Evolutionary conservation across 2,888 invertebrate species (phyloP).

Genomic region (Drosophila sordidapex): DNA sequence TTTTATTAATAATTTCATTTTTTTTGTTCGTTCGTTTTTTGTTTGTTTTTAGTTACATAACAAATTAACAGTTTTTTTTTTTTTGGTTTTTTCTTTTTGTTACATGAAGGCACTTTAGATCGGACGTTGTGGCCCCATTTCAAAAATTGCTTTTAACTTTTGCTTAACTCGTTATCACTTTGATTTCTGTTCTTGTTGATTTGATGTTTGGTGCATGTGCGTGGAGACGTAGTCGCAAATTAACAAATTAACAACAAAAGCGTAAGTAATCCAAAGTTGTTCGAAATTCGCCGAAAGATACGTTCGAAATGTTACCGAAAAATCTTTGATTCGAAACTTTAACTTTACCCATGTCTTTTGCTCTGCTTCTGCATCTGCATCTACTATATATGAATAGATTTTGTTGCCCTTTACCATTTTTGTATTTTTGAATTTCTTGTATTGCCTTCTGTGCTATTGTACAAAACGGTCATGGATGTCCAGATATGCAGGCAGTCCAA

Average conservation of each 20-base stretch:
- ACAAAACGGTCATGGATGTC: slow-evolving; percentile 89
- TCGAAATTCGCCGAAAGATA: slow-evolving; percentile 75
- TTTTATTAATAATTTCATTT: slow-evolving; percentile 88
- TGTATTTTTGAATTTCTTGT: slow-evolving; percentile 55
- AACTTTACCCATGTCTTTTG: slow-evolving; percentile 68
- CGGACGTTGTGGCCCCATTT: slow-evolving; percentile 97
- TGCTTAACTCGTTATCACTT: slow-evolving; percentile 85
- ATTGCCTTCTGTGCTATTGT: slow-evolving; percentile 93
- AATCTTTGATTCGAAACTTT: slow-evolving; percentile 75
- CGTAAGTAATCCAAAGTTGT: slow-evolving; percentile 72
- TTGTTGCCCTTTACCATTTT: slow-evolving; percentile 44
- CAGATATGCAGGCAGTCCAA: slow-evolving; percentile 48
- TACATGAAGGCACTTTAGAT: slow-evolving; percentile 96
- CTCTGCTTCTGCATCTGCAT: slow-evolving; percentile 53
- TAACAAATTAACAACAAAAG: slow-evolving; percentile 76
- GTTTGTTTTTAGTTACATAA: slow-evolving; percentile 88
- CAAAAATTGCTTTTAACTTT: slow-evolving; percentile 82
- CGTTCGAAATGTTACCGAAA: slow-evolving; percentile 77
- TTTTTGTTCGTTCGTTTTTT: slow-evolving; percentile 43
- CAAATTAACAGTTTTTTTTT: slow-evolving; percentile 90
- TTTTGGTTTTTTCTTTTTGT: slow-evolving; percentile 77
- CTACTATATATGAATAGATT: slow-evolving; percentile 26
- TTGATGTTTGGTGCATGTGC: slow-evolving; percentile 58
- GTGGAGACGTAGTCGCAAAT: slow-evolving; percentile 71
- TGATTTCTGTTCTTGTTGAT: slow-evolving; percentile 74